These are phyloP conservation scores for Stegophylla sp. DNA, from an alignment of 2,888 invertebrate species.

Conservation along the genomic window DNA sequence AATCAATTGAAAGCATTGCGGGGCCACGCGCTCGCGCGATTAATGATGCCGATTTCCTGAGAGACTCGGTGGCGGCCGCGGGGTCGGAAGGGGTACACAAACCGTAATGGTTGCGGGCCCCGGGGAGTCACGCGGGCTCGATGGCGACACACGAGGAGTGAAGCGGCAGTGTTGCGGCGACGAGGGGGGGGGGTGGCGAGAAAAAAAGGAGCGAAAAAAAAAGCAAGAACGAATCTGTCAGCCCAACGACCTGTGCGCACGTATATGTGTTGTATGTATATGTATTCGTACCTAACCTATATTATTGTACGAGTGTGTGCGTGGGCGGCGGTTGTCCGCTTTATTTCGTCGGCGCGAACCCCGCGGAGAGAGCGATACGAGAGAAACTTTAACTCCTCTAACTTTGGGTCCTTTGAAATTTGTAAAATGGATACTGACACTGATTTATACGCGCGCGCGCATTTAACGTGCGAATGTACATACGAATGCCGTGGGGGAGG, in stretches of 20 bases:
- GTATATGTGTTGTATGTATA: neutral
- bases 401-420: conserved; percentile 41
- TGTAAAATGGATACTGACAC: conserved; percentile 38
- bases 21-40: no score
- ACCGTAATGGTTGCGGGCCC: conserved; percentile 33
- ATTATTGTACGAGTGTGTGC: no score
- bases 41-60: conserved; percentile 51
- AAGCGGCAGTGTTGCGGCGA: neutral
- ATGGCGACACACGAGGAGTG: neutral
- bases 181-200: no score
- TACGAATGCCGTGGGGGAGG: no score
- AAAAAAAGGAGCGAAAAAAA: neutral
- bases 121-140: conserved; percentile 42
- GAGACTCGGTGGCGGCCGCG: neutral
- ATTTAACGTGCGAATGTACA: neutral
- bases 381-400: conserved; percentile 42
- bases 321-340: neutral
- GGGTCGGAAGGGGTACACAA: neutral
- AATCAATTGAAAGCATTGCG: conserved; percentile 50
- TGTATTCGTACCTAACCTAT: neutral
- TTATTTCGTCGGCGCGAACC: neutral
- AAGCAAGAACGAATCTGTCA: conserved; percentile 41
- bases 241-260: neutral
- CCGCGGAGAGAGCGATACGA: neutral
- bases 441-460: conserved; percentile 35